Conservation (phyloP, 2,113 vertebrate species). For the Eurystomus gularis region DNA sequence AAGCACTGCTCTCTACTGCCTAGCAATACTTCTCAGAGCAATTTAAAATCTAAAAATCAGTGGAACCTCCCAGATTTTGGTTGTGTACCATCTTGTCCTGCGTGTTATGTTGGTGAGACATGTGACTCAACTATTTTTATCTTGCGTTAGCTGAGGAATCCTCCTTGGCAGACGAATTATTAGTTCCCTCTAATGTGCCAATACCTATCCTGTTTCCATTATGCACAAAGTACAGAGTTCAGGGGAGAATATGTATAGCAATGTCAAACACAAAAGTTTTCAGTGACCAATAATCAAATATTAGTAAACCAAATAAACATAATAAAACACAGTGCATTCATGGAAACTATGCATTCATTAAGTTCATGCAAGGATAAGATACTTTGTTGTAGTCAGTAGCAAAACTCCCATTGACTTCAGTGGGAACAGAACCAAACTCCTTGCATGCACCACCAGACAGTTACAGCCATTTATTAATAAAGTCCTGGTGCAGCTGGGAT, state of each 20-base stretch:
- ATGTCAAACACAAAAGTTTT: background rate
- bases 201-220: background rate
- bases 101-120: accelerated
- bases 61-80: background rate
- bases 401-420: background rate
- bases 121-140: background rate
- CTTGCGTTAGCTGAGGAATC: background rate
- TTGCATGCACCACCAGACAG: background rate
- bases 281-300: background rate
- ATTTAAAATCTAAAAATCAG: background rate
- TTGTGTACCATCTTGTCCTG: background rate
- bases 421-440: background rate
- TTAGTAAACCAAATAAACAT: background rate
- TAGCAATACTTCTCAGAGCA: background rate
- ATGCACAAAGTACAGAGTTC: background rate
- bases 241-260: background rate
- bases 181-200: background rate
- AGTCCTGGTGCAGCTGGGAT: background rate
- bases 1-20: background rate
- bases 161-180: background rate
- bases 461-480: background rate
- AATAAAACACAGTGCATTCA: background rate
- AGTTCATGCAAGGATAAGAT: background rate
- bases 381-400: background rate
- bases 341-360: background rate